A percentile compares a stretch with the other conserved stretches of the same genome.
Conservation (phyloP, 2,113 vertebrate genomes). For the Hymenochirus boettgeri region DNA sequence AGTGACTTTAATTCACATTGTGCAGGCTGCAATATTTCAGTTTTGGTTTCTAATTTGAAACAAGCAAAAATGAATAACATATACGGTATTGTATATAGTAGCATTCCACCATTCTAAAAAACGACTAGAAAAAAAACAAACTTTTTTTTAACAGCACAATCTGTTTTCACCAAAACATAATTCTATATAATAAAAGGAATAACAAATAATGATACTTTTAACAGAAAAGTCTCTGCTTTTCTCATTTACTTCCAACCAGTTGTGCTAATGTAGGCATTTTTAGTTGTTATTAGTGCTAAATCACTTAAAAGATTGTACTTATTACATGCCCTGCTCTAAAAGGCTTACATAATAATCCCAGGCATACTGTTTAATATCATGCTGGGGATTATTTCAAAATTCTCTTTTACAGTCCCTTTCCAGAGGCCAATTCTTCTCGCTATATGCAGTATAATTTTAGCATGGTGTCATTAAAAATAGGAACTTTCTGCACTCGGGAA, state of each 20-base stretch:
- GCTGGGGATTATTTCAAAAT: slow-evolving; percentile 14
- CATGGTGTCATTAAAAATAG: slow-evolving; percentile 8
- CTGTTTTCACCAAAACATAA: slow-evolving; percentile 5
- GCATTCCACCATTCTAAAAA: no score
- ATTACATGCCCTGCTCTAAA: slow-evolving; percentile 20
- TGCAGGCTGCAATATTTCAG: no score
- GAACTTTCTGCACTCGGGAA: neutral
- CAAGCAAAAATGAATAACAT: no score
- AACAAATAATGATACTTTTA: slow-evolving; percentile 2
- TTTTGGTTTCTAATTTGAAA: no score
- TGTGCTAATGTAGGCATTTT: slow-evolving; percentile 32
- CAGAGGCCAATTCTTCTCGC: slow-evolving; percentile 14
- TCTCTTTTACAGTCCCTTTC: slow-evolving; percentile 17
- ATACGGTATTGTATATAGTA: no score
- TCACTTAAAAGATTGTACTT: slow-evolving; percentile 40
- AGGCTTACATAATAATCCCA: slow-evolving; percentile 33
- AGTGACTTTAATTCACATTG: no score
- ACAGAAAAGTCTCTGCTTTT: slow-evolving; percentile 22
- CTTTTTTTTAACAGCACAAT: neutral
- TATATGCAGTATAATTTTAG: slow-evolving; percentile 11
- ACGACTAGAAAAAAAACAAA: no score
- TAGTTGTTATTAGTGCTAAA: slow-evolving; percentile 31
- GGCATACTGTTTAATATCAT: slow-evolving; percentile 21
- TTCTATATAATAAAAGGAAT: slow-evolving; percentile 12
- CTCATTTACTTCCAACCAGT: slow-evolving; percentile 14